Percentiles rank a stretch among this genome's conserved stretches.
Evolutionary conservation across 2,797 vertebrate genomes (phyloP).

Genomic region (Paguma larvata): DNA sequence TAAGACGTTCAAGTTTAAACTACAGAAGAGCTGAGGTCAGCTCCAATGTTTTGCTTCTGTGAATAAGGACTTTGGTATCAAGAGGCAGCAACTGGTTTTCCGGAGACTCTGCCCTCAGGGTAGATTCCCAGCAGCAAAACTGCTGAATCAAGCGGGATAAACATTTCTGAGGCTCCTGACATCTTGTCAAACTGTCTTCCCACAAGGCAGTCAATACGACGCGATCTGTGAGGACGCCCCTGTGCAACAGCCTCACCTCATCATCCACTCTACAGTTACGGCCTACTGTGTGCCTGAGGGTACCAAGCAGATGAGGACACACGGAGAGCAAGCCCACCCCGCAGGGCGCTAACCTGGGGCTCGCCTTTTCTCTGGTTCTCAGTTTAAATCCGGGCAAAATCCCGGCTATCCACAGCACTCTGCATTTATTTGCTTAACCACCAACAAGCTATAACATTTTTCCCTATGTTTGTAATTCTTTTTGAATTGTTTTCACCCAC

Average conservation of each 20-base stretch:
- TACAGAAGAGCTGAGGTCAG: accelerated
- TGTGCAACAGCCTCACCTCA: background rate
- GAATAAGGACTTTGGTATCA: background rate
- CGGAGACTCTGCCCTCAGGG: background rate
- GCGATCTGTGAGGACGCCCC: background rate
- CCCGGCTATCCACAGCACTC: background rate
- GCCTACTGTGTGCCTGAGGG: background rate
- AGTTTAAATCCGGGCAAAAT: background rate
- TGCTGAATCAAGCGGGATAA: background rate
- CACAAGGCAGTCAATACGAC: no score
- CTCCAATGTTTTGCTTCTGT: background rate
- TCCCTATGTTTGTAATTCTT: background rate
- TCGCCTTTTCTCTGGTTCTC: background rate
- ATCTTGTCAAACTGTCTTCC: background rate
- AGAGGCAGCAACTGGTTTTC: background rate
- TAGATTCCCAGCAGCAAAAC: background rate
- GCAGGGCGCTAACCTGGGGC: accelerated
- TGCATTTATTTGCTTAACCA: background rate
- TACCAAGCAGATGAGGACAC: no score
- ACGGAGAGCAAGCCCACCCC: background rate
- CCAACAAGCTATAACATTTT: background rate
- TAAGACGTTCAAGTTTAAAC: background rate
- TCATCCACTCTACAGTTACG: accelerated
- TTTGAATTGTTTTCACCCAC: background rate
- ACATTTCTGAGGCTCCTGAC: background rate